Percentiles rank a stretch among this genome's conserved stretches.
These are phyloP conservation scores for Nasonia vitripennis DNA, from an alignment of 1,140 invertebrate species.

Conservation along the genomic window DNA sequence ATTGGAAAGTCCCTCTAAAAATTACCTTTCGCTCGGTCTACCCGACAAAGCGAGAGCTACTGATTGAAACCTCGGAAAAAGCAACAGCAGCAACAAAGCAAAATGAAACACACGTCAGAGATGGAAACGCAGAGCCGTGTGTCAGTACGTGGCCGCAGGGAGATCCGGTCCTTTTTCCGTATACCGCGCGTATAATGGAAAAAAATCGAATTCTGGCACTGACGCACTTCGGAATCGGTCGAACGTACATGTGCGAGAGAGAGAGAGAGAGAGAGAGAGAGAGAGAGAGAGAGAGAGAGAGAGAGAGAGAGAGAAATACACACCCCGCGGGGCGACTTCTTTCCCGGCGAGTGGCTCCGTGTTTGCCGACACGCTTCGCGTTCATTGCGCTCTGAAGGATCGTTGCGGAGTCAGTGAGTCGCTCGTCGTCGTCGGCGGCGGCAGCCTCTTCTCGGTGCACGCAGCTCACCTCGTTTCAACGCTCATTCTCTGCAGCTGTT, in stretches of 20 bases:
- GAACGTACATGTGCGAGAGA: no score
- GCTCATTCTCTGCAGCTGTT: constrained; percentile 28
- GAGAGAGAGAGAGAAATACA: not conserved
- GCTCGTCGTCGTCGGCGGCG: constrained; percentile 40
- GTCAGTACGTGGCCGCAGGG: not conserved
- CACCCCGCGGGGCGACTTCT: constrained; percentile 52
- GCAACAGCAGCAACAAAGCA: constrained; percentile 9
- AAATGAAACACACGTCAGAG: constrained; percentile 36
- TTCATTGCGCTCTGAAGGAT: constrained; percentile 71
- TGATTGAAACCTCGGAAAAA: constrained; percentile 11
- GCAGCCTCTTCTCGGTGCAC: not conserved
- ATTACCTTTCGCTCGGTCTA: constrained; percentile 4
- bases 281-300: not conserved
- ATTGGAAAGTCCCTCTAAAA: constrained; percentile 6
- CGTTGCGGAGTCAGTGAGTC: constrained; percentile 71
- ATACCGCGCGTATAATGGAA: not conserved
- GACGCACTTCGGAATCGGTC: not conserved
- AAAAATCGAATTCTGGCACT: not conserved
- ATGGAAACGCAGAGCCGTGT: not conserved
- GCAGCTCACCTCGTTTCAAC: not conserved
- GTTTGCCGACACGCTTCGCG: constrained; percentile 71
- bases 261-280: not conserved
- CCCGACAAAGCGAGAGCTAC: not conserved
- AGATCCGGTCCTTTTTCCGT: not conserved
- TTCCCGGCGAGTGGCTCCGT: constrained; percentile 68